Evolutionary conservation across 1,140 invertebrate species (phyloP).

Genomic region (Dreissena polymorpha): DNA sequence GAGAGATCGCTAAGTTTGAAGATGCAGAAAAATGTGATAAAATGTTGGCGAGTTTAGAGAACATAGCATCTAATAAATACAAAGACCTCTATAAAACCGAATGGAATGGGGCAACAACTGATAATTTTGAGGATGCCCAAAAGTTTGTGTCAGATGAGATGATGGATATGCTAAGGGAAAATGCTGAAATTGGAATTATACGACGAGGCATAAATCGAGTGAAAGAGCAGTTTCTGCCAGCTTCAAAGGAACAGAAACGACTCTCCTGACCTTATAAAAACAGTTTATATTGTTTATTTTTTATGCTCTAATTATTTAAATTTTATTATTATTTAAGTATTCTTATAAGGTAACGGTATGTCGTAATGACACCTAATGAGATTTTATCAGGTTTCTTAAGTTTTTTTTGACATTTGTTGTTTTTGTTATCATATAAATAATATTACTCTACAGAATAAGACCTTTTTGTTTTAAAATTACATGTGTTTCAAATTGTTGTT

Average conservation of each 20-base stretch:
- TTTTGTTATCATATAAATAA: no score
- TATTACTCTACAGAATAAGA: no score
- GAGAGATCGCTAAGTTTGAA: conserved; percentile 15
- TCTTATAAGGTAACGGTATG: no score
- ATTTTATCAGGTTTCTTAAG: no score
- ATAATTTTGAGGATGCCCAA: background rate
- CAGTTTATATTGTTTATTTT: background rate
- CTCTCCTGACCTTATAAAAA: background rate
- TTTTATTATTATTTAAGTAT: no score
- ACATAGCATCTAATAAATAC: conserved; percentile 22
- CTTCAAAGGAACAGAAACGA: background rate
- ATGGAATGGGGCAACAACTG: background rate
- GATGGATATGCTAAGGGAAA: background rate
- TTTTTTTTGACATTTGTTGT: no score
- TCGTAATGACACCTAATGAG: no score
- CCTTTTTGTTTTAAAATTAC: no score
- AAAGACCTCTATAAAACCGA: conserved; percentile 7
- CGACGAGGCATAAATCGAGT: background rate
- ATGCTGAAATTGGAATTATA: conserved; percentile 8
- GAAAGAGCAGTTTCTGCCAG: background rate
- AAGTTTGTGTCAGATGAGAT: background rate
- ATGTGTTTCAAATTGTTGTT: no score
- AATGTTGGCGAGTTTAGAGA: conserved; percentile 46
- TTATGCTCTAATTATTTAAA: no score
- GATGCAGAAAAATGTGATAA: conserved; percentile 41